Conservation (phyloP, 2,113 vertebrate species). For the Dascyllus trimaculatus region DNA sequence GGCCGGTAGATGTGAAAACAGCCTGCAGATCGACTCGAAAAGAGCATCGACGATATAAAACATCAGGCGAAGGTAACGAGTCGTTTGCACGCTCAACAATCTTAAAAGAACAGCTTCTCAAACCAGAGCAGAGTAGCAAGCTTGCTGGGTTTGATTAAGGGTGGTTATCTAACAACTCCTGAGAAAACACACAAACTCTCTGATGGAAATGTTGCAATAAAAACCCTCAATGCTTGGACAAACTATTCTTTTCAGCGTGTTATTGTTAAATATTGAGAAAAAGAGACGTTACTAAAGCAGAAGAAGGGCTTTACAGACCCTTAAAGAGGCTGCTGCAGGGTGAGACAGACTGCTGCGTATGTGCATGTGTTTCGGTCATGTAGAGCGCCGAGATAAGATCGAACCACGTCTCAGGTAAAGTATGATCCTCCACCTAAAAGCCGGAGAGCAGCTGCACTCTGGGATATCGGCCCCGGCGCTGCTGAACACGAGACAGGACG, state of each 20-base stretch:
- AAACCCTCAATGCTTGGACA: too few relatives aligned
- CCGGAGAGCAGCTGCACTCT: slow-evolving; percentile 71
- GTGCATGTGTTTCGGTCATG: slow-evolving; percentile 34
- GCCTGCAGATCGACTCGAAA: too few relatives aligned
- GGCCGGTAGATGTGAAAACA: background rate
- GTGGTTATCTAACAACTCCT: too few relatives aligned
- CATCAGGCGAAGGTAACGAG: too few relatives aligned
- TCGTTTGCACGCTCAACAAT: background rate
- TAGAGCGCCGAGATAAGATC: slow-evolving; percentile 55
- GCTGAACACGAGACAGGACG: slow-evolving; percentile 15
- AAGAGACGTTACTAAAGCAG: too few relatives aligned
- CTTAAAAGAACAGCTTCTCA: background rate
- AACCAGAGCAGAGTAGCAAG: background rate
- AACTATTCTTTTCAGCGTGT: too few relatives aligned
- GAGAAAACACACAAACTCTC: too few relatives aligned
- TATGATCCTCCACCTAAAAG: slow-evolving; percentile 43
- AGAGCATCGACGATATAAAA: too few relatives aligned
- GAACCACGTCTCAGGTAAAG: slow-evolving; percentile 50
- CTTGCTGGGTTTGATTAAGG: too few relatives aligned
- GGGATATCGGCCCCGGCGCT: slow-evolving; percentile 59
- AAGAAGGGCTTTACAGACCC: background rate
- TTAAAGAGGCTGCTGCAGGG: background rate
- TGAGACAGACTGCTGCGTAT: background rate
- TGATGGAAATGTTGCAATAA: too few relatives aligned
- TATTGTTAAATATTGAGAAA: too few relatives aligned